These are phyloP conservation scores for Enteromius thamalakanensis DNA, from an alignment of 2,797 vertebrate species.

Conservation along the genomic window DNA sequence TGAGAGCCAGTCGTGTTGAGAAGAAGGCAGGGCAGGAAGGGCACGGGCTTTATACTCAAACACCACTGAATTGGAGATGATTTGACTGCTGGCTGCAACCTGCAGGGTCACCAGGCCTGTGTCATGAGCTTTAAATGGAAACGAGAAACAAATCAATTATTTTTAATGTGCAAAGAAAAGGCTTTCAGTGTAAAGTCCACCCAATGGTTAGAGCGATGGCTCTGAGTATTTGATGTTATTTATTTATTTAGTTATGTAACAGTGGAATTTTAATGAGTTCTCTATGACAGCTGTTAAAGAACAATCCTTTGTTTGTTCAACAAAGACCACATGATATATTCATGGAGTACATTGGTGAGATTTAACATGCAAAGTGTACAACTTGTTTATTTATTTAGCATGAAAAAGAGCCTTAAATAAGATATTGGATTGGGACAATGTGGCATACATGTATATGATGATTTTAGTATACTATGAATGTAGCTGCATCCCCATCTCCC, in stretches of 20 bases:
- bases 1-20: constrained; percentile 98
- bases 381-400: background rate
- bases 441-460: background rate
- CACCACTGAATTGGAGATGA: constrained; percentile 98
- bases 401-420: background rate
- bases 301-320: constrained; percentile 12
- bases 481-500: background rate
- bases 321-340: constrained; percentile 10
- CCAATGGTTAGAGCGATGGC: background rate
- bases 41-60: constrained; percentile 98
- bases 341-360: background rate
- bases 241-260: constrained; percentile 29
- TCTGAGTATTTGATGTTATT: constrained; percentile 15
- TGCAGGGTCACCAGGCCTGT: constrained; percentile 98
- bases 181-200: background rate
- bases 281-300: constrained; percentile 33
- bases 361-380: background rate
- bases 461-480: background rate
- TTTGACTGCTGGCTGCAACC: constrained; percentile 95
- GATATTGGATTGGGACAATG: background rate
- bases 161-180: background rate
- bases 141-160: background rate
- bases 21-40: constrained; percentile 92
- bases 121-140: constrained; percentile 84
- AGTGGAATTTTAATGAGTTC: constrained; percentile 15